Conservation (phyloP, 2,888 invertebrate species). For the Drosophila niveifrons region DNA sequence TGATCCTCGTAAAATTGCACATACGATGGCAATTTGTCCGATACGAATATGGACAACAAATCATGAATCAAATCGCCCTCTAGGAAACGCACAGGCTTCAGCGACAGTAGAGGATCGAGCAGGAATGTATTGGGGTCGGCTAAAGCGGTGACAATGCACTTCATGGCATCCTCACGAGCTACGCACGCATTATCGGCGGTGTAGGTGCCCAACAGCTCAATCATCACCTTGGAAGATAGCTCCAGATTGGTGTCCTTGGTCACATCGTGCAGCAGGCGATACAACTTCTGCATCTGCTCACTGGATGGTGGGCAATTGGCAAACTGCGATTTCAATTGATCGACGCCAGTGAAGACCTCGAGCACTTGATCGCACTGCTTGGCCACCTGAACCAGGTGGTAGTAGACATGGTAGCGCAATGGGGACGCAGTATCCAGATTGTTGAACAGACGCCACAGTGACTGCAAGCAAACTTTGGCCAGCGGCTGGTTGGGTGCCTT, state of each 20-base stretch:
- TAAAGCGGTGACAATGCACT: slow-evolving; percentile 97
- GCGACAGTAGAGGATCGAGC: slow-evolving; percentile 95
- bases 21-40: slow-evolving; percentile 96
- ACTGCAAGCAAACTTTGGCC: slow-evolving; percentile 92
- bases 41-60: slow-evolving; percentile 96
- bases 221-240: slow-evolving; percentile 97
- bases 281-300: slow-evolving; percentile 96
- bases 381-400: slow-evolving; percentile 95
- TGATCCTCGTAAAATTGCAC: slow-evolving; percentile 96
- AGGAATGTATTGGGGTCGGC: slow-evolving; percentile 98
- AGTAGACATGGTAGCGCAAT: slow-evolving; percentile 96
- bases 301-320: slow-evolving; percentile 92
- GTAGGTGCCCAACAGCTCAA: slow-evolving; percentile 97
- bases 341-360: slow-evolving; percentile 93
- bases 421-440: slow-evolving; percentile 94
- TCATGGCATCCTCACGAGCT: slow-evolving; percentile 98
- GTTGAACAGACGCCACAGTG: slow-evolving; percentile 96
- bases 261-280: slow-evolving; percentile 95
- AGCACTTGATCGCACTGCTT: slow-evolving; percentile 94
- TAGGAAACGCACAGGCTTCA: slow-evolving; percentile 97
- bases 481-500: slow-evolving; percentile 94
- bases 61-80: slow-evolving; percentile 98
- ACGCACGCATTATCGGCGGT: slow-evolving; percentile 98
- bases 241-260: slow-evolving; percentile 95
- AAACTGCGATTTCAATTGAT: slow-evolving; percentile 93